Conservation (phyloP, 1,140 invertebrate genomes). For the Mylabris phalerata region DNA sequence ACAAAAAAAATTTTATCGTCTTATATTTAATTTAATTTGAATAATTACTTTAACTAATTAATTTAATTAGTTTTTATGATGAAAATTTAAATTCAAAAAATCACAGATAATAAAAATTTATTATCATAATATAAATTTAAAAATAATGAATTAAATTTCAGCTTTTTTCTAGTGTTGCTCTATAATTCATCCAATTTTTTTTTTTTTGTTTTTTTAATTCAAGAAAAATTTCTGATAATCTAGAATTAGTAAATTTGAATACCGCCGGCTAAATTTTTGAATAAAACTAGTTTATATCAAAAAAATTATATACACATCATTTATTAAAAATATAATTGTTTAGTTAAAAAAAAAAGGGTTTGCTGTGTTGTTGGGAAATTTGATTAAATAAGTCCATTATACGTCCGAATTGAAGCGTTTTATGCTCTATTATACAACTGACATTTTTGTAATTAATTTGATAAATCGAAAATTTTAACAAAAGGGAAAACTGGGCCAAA, state of each 20-base stretch:
- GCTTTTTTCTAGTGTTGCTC: neutral
- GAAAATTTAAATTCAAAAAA: constrained; percentile 7
- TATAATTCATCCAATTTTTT: neutral
- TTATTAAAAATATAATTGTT: constrained; percentile 4
- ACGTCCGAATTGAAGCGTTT: constrained; percentile 9
- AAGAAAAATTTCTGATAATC: neutral
- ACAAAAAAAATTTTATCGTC: too few relatives aligned
- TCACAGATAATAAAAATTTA: constrained; percentile 2
- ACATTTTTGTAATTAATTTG: constrained; percentile 11
- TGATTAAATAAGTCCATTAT: neutral
- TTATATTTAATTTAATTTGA: constrained; percentile 8
- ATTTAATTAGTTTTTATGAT: constrained; percentile 9
- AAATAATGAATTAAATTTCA: constrained; percentile 3
- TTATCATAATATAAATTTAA: neutral
- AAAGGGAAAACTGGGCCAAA: constrained; percentile 6
- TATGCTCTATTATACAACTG: constrained; percentile 15
- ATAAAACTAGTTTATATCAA: too few relatives aligned
- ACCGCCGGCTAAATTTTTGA: neutral
- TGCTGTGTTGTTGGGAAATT: too few relatives aligned
- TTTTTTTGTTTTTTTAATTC: neutral
- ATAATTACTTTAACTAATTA: constrained; percentile 5
- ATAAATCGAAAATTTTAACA: neutral
- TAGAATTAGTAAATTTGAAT: neutral
- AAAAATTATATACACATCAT: constrained; percentile 2
- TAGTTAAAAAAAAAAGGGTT: too few relatives aligned